Conservation (phyloP, 37 sponge, comb jelly and placozoan species). For the Cliona cf. orientalis region DNA sequence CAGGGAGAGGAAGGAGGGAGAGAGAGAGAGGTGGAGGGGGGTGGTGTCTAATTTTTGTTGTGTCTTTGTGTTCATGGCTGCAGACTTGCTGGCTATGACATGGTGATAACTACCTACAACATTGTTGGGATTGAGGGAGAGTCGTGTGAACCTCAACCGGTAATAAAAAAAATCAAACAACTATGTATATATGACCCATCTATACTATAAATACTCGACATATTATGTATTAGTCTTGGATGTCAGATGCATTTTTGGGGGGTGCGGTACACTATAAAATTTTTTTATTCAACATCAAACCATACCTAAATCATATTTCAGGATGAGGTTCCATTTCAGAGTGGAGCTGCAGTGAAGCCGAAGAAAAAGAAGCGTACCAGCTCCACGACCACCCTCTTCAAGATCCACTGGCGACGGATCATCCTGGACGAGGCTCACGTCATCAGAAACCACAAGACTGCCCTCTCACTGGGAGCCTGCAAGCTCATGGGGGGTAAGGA, state of each 20-base stretch:
- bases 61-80: background rate
- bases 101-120: constrained; percentile 79
- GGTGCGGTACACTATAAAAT: background rate
- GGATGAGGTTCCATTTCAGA: background rate
- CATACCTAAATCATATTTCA: background rate
- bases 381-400: constrained; percentile 42
- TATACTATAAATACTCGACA: no score
- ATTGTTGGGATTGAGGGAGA: constrained; percentile 58
- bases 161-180: no score
- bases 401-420: constrained; percentile 75
- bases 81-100: constrained; percentile 59
- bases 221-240: no score
- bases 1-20: background rate
- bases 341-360: background rate
- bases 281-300: background rate
- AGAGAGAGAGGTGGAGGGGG: background rate
- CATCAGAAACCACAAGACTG: constrained; percentile 74
- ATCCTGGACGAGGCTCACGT: constrained; percentile 84
- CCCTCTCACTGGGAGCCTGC: constrained; percentile 51
- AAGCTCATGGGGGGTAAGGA: constrained; percentile 56
- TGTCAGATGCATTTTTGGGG: no score
- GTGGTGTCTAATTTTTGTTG: constrained; percentile 1
- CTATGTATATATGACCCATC: no score
- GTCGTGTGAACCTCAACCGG: constrained; percentile 6
- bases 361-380: constrained; percentile 3